phyloP scores from a whole-genome alignment of 2,888 invertebrate genomes.

The Parascotia fuliginaria region DNA sequence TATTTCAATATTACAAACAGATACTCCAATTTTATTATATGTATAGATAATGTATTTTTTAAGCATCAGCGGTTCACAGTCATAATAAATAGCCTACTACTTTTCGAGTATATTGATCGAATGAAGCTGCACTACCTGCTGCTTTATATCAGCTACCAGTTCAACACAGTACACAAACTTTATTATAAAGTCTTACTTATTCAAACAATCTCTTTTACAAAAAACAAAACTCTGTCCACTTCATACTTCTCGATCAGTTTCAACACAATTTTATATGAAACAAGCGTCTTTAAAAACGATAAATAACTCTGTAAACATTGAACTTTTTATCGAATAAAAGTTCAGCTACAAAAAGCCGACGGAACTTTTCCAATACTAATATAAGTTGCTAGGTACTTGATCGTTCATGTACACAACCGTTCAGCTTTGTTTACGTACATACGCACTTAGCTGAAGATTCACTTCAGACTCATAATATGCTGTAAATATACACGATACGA shows the following conservation, averaged over 20 bases:
- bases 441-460: too few species aligned
- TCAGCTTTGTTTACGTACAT: not conserved
- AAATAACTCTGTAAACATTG: conserved; percentile 56
- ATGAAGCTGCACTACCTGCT: too few species aligned
- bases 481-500: too few species aligned
- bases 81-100: too few species aligned
- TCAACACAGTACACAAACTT: conserved; percentile 1
- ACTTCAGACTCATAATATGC: not conserved
- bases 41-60: too few species aligned
- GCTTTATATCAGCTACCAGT: too few species aligned
- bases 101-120: too few species aligned
- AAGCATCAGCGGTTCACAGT: too few species aligned
- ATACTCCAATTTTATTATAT: too few species aligned
- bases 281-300: conserved; percentile 52
- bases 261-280: conserved; percentile 34
- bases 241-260: conserved; percentile 40
- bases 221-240: conserved; percentile 20
- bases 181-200: not conserved
- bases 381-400: conserved; percentile 48
- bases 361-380: conserved; percentile 61
- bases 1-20: too few species aligned
- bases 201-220: conserved; percentile 23
- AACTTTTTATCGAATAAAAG: conserved; percentile 52
- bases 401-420: not conserved
- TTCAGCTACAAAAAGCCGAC: conserved; percentile 47